phyloP scores from a whole-genome alignment of 37 sponge, comb jelly and placozoan species.

The Bolinopsis microptera region DNA sequence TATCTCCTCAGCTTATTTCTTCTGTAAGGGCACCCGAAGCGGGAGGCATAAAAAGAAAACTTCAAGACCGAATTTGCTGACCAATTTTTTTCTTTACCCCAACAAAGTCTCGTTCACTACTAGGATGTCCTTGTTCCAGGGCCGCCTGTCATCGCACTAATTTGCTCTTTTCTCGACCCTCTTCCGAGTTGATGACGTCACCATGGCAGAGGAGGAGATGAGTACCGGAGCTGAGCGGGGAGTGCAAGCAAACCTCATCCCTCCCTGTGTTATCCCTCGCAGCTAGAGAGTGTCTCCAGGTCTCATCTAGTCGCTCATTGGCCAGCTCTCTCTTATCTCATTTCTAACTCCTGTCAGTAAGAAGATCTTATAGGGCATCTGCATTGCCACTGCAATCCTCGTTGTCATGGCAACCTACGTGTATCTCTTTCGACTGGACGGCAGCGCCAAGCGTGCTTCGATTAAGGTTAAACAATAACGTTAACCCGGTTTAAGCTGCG shows the following conservation, averaged over 20 bases:
- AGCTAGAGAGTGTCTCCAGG: background rate
- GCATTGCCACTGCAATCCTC: slow-evolving; percentile 28
- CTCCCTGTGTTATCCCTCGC: background rate
- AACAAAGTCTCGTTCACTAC: background rate
- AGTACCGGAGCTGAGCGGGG: background rate
- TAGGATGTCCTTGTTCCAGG: background rate
- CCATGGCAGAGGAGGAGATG: background rate
- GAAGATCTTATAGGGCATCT: background rate
- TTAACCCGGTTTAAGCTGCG: background rate
- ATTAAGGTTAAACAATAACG: background rate
- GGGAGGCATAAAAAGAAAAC: background rate
- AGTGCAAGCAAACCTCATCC: background rate
- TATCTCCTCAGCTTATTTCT: too few species aligned
- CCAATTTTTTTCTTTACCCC: background rate
- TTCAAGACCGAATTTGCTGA: background rate
- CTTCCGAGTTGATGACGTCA: background rate
- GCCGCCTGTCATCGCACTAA: background rate
- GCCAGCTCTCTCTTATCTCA: slow-evolving; percentile 39
- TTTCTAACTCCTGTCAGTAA: slow-evolving; percentile 48
- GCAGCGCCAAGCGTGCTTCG: background rate
- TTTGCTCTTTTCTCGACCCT: background rate
- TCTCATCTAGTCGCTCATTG: background rate
- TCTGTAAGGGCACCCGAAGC: background rate
- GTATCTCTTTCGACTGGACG: background rate
- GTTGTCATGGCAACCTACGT: background rate